phyloP scores from a whole-genome alignment of 2,113 vertebrate genomes.

The Ceratotherium simum region DNA sequence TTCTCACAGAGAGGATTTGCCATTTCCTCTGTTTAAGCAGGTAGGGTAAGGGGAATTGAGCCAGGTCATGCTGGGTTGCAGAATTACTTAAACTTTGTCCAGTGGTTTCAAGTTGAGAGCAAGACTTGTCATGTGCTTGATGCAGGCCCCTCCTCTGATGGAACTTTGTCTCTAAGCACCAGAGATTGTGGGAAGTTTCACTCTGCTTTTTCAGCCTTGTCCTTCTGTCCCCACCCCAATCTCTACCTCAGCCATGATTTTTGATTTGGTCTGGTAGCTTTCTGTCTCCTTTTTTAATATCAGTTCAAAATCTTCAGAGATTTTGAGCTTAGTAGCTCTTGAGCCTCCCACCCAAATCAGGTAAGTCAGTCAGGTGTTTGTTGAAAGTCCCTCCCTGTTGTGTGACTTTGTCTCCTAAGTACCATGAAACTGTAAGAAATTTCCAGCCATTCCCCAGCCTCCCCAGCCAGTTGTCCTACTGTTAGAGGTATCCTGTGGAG shows the following conservation, averaged over 20 bases:
- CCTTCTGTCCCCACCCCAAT: neutral
- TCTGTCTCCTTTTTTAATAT: neutral
- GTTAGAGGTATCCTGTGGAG: neutral
- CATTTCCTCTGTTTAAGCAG: slow-evolving; percentile 44
- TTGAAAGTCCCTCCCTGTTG: neutral
- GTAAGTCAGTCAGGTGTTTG: neutral
- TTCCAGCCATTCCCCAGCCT: neutral
- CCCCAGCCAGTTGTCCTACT: neutral
- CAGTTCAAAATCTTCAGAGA: neutral
- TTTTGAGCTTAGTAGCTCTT: neutral
- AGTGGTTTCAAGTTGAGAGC: neutral
- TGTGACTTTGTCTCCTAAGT: neutral
- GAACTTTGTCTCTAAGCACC: neutral
- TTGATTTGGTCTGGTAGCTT: neutral
- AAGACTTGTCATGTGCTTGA: neutral
- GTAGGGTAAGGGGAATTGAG: neutral
- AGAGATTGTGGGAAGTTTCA: neutral
- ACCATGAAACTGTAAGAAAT: neutral
- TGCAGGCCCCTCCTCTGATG: neutral
- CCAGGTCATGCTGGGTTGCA: neutral
- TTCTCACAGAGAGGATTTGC: neutral
- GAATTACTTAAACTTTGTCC: neutral
- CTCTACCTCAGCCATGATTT: neutral
- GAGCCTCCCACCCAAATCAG: neutral
- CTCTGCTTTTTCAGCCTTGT: neutral